A percentile compares a stretch with the other conserved stretches of the same genome.
These are phyloP conservation scores for Epinephelus awoara DNA, from an alignment of 2,797 vertebrate species.

Conservation along the genomic window DNA sequence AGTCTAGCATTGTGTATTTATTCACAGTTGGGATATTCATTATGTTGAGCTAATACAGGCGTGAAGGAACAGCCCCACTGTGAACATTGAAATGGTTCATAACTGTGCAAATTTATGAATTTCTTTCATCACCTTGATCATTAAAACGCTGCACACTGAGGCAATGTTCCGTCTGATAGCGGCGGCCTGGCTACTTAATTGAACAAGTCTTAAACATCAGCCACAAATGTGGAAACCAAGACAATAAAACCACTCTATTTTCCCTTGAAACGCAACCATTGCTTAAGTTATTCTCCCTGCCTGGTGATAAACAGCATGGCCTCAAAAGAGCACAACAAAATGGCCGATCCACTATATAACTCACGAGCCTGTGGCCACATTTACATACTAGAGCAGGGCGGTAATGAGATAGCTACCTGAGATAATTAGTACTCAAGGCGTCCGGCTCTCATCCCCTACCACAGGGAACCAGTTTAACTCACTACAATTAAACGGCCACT, in stretches of 20 bases:
- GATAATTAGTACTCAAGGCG: slow-evolving; percentile 82
- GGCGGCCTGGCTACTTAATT: slow-evolving; percentile 24
- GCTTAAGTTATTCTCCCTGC: slow-evolving; percentile 39
- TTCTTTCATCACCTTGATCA: slow-evolving; percentile 48
- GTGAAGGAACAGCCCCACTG: slow-evolving; percentile 17
- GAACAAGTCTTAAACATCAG: slow-evolving; percentile 22
- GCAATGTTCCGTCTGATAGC: slow-evolving; percentile 33
- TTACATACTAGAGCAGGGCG: slow-evolving; percentile 68
- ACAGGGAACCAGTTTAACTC: slow-evolving; percentile 71
- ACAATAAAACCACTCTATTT: slow-evolving; percentile 36
- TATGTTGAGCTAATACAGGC: slow-evolving; percentile 1
- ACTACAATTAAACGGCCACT: slow-evolving; percentile 77
- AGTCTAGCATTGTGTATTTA: slow-evolving; percentile 19
- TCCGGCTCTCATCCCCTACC: slow-evolving; percentile 66
- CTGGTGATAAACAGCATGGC: slow-evolving; percentile 52
- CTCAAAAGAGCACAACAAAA: slow-evolving; percentile 45
- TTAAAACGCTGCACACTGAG: slow-evolving; percentile 30
- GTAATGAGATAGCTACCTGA: slow-evolving; percentile 84
- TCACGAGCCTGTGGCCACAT: slow-evolving; percentile 49
- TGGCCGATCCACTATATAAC: slow-evolving; percentile 34
- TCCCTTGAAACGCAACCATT: slow-evolving; percentile 26
- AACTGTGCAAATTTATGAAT: slow-evolving; percentile 52
- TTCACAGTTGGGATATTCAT: slow-evolving; percentile 21
- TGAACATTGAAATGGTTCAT: slow-evolving; percentile 20
- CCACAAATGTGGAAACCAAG: slow-evolving; percentile 21